Percentiles rank a stretch among this genome's conserved stretches.
Conservation (phyloP, 2,113 vertebrate genomes). For the Tautogolabrus adspersus region DNA sequence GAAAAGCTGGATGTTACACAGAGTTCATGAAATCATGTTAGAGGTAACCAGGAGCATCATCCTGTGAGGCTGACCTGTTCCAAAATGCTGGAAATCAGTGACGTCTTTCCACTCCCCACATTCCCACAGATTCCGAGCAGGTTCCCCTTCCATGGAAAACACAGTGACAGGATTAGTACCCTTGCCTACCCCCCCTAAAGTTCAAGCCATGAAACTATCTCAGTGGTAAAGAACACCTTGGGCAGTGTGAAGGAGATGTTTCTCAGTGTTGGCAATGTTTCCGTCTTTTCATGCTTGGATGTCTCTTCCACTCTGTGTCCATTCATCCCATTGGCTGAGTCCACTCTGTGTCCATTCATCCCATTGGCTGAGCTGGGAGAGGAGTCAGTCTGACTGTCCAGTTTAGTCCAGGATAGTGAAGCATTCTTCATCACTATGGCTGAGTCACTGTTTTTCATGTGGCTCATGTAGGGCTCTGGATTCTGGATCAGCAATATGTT, state of each 20-base stretch:
- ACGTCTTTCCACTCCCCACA: conserved; percentile 89
- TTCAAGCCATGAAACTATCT: neutral
- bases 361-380: neutral
- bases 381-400: neutral
- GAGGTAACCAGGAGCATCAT: neutral
- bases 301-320: neutral
- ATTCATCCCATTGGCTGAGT: neutral
- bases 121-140: conserved; percentile 89
- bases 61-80: conserved; percentile 82
- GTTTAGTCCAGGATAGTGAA: conserved; percentile 82
- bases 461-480: conserved; percentile 82
- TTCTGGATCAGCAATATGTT: conserved; percentile 85
- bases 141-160: conserved; percentile 79
- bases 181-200: too few relatives aligned
- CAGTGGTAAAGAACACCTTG: conserved; percentile 77
- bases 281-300: neutral
- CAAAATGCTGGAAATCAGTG: conserved; percentile 86
- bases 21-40: neutral
- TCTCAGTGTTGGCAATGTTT: conserved; percentile 61
- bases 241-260: conserved; percentile 83
- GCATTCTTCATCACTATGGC: conserved; percentile 85
- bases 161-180: too few relatives aligned
- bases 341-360: neutral
- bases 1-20: neutral
- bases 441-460: conserved; percentile 65